These are phyloP conservation scores for Epinotia ramella DNA, from an alignment of 2,888 invertebrate species.

Conservation along the genomic window DNA sequence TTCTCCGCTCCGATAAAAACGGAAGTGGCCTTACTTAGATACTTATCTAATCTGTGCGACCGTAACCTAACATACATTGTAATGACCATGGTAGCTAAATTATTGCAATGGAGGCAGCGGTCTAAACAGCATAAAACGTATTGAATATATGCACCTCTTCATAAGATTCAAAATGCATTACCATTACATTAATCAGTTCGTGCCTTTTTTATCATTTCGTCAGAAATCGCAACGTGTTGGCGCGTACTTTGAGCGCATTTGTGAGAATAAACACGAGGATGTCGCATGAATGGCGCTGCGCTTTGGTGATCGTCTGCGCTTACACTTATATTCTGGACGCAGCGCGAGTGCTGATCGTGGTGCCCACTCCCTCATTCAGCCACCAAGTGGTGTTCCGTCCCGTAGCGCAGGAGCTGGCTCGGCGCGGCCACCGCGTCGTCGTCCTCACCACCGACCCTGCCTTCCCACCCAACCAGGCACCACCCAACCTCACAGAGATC, in stretches of 20 bases:
- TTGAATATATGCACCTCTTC: neutral
- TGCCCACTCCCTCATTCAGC: slow-evolving; percentile 35
- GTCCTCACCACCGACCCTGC: slow-evolving; percentile 34
- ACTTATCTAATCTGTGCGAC: too few species aligned
- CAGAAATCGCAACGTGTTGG: too few species aligned
- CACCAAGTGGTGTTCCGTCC: slow-evolving; percentile 35
- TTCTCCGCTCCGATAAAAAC: too few species aligned
- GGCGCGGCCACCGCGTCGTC: slow-evolving; percentile 20
- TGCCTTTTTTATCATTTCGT: too few species aligned
- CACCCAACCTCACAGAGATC: slow-evolving; percentile 32
- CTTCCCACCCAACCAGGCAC: slow-evolving; percentile 6
- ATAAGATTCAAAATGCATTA: neutral
- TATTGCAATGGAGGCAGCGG: too few species aligned
- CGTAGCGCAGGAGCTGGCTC: slow-evolving; percentile 19
- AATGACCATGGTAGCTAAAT: too few species aligned
- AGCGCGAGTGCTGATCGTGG: slow-evolving; percentile 24
- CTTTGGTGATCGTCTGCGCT: neutral
- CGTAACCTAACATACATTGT: too few species aligned
- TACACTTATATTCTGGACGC: neutral
- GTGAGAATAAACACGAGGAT: neutral
- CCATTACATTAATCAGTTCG: neutral
- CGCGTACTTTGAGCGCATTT: too few species aligned
- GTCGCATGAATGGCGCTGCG: slow-evolving; percentile 10
- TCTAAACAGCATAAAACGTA: neutral
- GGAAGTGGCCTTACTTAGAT: too few species aligned